phyloP scores from a whole-genome alignment of 2,888 invertebrate species.

The Abrostola triplasia region DNA sequence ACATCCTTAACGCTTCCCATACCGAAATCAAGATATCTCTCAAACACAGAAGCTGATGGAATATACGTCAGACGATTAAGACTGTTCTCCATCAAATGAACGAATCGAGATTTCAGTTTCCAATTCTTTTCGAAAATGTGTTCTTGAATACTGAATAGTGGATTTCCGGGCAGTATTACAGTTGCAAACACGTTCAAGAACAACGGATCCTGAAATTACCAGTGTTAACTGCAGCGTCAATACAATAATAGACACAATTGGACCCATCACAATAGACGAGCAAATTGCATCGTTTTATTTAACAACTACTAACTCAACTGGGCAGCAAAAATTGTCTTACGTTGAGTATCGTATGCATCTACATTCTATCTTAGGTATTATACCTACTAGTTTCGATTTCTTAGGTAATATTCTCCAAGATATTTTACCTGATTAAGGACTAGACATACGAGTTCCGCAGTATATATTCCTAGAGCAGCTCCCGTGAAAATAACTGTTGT shows the following conservation, averaged over 20 bases:
- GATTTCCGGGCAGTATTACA: constrained; percentile 73
- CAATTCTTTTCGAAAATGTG: constrained; percentile 74
- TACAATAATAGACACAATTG: constrained; percentile 30
- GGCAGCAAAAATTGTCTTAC: neutral
- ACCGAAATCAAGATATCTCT: constrained; percentile 80
- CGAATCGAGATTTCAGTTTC: constrained; percentile 69
- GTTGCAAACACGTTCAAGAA: constrained; percentile 75
- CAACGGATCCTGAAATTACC: constrained; percentile 73
- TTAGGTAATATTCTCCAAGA: too few species aligned
- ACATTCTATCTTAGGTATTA: too few species aligned
- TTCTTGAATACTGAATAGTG: constrained; percentile 69
- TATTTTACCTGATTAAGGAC: constrained; percentile 80
- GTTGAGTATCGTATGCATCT: neutral
- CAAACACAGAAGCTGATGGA: constrained; percentile 80
- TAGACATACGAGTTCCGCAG: constrained; percentile 79
- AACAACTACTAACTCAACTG: neutral
- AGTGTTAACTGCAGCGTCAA: constrained; percentile 18
- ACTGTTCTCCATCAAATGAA: constrained; percentile 82
- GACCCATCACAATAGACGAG: constrained; percentile 11
- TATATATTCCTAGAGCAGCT: constrained; percentile 76
- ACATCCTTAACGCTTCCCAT: constrained; percentile 74
- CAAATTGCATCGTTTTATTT: constrained; percentile 34
- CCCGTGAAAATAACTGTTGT: constrained; percentile 77
- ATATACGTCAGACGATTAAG: constrained; percentile 74
- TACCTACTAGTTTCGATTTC: too few species aligned